phyloP scores from a whole-genome alignment of 2,797 vertebrate species.

The Ptychadena robeensis region DNA sequence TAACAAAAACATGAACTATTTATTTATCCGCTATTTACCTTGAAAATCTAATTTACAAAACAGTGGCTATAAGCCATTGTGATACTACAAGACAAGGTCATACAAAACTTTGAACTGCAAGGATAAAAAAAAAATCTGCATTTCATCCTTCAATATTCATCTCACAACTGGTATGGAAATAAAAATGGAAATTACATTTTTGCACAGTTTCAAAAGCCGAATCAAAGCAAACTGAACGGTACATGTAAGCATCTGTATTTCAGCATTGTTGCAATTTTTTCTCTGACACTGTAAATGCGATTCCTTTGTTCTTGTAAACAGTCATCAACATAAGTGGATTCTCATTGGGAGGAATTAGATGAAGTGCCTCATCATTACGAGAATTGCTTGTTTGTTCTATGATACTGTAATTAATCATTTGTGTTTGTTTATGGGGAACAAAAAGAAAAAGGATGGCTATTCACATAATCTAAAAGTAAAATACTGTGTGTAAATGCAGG shows the following conservation, averaged over 20 bases:
- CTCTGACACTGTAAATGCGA: slow-evolving; percentile 1
- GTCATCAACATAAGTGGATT: slow-evolving; percentile 40
- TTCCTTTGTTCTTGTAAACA: slow-evolving; percentile 32
- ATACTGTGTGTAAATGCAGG: not conserved
- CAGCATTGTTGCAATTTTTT: slow-evolving; percentile 2
- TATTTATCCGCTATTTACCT: not conserved
- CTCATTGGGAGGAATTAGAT: slow-evolving; percentile 39
- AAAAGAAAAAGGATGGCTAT: slow-evolving; percentile 12
- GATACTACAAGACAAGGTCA: not conserved
- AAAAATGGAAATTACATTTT: slow-evolving; percentile 19
- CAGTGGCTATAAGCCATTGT: not conserved
- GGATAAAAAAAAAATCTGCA: not conserved
- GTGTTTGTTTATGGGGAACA: slow-evolving; percentile 17
- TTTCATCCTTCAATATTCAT: not conserved
- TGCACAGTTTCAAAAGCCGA: slow-evolving; percentile 2
- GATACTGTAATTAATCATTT: slow-evolving; percentile 40
- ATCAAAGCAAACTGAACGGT: not conserved
- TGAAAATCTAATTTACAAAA: not conserved
- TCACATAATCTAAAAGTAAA: slow-evolving; percentile 20
- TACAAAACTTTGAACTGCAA: not conserved
- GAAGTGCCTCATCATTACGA: slow-evolving; percentile 45
- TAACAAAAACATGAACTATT: not conserved
- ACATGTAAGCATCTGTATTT: slow-evolving; percentile 13
- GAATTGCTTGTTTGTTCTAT: slow-evolving; percentile 39
- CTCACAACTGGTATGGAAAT: slow-evolving; percentile 1